Conservation (phyloP, 2,888 invertebrate genomes). For the Eudemis profundana region DNA sequence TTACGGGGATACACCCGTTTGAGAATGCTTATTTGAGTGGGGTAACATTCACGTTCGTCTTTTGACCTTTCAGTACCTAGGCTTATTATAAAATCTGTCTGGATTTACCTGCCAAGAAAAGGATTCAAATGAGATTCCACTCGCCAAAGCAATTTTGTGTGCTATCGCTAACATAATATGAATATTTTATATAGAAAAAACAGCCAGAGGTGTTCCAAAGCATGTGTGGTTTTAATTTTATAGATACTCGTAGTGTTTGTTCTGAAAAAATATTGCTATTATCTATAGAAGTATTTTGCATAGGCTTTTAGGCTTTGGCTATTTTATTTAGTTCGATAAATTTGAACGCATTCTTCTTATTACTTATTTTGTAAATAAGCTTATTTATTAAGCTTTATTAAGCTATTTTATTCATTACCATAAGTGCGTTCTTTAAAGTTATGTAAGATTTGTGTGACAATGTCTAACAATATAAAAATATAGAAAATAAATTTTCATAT, state of each 20-base stretch:
- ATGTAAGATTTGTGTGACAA: background rate
- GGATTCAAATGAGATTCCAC: constrained; percentile 42
- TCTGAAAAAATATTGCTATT: background rate
- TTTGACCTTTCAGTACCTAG: constrained; percentile 36
- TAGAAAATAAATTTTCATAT: too few species aligned
- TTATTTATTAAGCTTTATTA: too few species aligned
- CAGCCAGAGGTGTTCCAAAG: background rate
- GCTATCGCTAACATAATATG: constrained; percentile 21
- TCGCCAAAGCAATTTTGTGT: constrained; percentile 34
- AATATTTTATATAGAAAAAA: constrained; percentile 17
- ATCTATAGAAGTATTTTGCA: background rate
- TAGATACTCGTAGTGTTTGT: background rate
- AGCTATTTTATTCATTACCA: too few species aligned
- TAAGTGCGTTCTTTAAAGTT: too few species aligned
- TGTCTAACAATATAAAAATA: too few species aligned
- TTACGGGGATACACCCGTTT: constrained; percentile 33
- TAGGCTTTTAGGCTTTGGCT: too few species aligned
- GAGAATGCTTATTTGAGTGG: constrained; percentile 28
- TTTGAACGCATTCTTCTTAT: too few species aligned
- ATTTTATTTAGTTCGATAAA: too few species aligned
- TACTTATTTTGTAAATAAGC: too few species aligned
- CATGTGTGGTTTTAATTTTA: background rate
- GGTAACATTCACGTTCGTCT: constrained; percentile 31
- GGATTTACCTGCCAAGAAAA: constrained; percentile 44
- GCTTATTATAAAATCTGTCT: constrained; percentile 42